Base-by-base conservation (phyloP, 1,140 invertebrate species). In the Rhyacophila brunnea region DNA sequence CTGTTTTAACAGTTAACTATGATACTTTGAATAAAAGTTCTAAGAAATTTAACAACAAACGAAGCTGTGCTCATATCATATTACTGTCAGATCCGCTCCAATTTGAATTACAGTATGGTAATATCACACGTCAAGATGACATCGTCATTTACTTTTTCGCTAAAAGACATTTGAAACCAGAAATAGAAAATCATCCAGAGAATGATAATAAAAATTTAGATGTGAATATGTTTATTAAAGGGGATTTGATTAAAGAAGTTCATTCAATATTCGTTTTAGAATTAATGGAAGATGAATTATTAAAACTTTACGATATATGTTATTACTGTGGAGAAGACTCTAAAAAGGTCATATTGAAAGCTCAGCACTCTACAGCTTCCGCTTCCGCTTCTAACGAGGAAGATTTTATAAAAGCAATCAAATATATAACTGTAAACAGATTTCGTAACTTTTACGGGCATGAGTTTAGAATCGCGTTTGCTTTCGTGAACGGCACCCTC, bases 271-370 rank as follows among this genome's bases (percentile, higher is more conserved):
- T 48, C n/a, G 46, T 57, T 28, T 49, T 63, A 35, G 38, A 63
- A 45, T n/a, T n/a, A n/a, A 49, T 58, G 19, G 35, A 50, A 5
- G 18, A 54, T n/a, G 14, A n/a, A 0, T 23, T 23, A 3, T 34
- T 58, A 17, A 45, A 48, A 13, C 43, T 63, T 6, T 53, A 53
- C 38, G 56, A 63, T 23, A 58, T 63, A 17, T 63, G 61, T 42
- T 58, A 28, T 44, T 63, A 54, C 34, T 63, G 61, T 18, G 55
- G 55, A 0, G 7, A 32, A 15, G 7, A 50, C 1, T 58, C 55
- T 9, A 17, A 45, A 36, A 53, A 58, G 32, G 32, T 63, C 11
- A 51, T 19, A 1, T 20, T 49, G 20, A 57, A 9, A 42, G 40
- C 15, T 15, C 34, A 49, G 11, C 11, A 15, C n/a, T 11, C n/a